A percentile compares a stretch with the other conserved stretches of the same genome.
phyloP scores from a whole-genome alignment of 2,888 invertebrate genomes.

The Drosophila paranaensis region DNA sequence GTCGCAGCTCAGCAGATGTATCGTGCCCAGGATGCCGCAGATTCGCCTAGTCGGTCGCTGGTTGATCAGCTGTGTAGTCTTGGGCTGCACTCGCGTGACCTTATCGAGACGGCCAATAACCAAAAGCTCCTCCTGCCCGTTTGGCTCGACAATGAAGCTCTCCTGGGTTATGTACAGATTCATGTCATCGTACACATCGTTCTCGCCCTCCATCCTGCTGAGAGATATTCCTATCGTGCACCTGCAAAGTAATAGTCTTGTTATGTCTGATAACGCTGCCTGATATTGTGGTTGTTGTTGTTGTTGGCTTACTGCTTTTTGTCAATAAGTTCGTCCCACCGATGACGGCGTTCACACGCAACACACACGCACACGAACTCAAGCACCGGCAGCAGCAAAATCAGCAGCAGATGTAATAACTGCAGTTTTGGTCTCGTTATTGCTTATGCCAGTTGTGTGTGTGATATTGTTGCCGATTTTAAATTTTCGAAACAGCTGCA shows the following conservation, averaged over 20 bases:
- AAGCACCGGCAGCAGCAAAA: slow-evolving; percentile 42
- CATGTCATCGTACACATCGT: slow-evolving; percentile 88
- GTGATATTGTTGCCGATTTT: slow-evolving; percentile 14
- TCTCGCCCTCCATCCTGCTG: slow-evolving; percentile 56
- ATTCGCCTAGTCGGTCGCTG: slow-evolving; percentile 89
- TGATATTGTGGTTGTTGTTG: slow-evolving; percentile 4
- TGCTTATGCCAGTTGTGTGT: slow-evolving; percentile 11
- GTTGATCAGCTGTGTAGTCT: slow-evolving; percentile 88
- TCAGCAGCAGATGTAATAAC: slow-evolving; percentile 23
- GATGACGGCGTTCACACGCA: slow-evolving; percentile 40
- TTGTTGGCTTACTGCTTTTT: slow-evolving; percentile 30
- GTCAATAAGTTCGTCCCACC: slow-evolving; percentile 39
- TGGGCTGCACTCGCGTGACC: slow-evolving; percentile 89
- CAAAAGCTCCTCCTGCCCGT: slow-evolving; percentile 90
- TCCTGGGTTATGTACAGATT: slow-evolving; percentile 94
- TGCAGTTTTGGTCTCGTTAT: slow-evolving; percentile 19
- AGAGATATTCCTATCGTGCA: background rate
- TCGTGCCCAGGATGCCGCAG: slow-evolving; percentile 95
- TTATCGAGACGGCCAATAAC: slow-evolving; percentile 93
- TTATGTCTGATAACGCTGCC: slow-evolving; percentile 7
- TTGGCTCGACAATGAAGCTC: slow-evolving; percentile 94
- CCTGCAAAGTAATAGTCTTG: slow-evolving; percentile 9
- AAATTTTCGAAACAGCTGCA: slow-evolving; percentile 12
- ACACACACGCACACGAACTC: slow-evolving; percentile 35
- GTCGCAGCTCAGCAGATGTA: slow-evolving; percentile 92